phyloP scores from a whole-genome alignment of 2,113 vertebrate genomes.

The Cyrtonyx montezumae region DNA sequence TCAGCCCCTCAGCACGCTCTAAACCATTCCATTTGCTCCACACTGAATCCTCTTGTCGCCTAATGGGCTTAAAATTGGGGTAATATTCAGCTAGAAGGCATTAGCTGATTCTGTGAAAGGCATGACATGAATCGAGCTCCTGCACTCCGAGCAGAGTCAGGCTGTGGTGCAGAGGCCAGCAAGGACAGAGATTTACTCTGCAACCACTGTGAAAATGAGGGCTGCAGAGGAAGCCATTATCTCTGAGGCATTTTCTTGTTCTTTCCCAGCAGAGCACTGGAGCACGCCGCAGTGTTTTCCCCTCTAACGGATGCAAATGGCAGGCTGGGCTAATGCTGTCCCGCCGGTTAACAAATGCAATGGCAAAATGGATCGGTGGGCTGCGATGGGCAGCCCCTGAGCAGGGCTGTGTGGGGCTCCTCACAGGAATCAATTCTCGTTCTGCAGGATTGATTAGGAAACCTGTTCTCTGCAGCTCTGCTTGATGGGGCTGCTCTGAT shows the following conservation, averaged over 20 bases:
- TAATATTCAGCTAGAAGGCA: background rate
- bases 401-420: background rate
- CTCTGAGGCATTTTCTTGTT: constrained; percentile 16
- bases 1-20: rapidly evolving
- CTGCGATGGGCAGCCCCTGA: background rate
- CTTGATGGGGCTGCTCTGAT: constrained; percentile 27
- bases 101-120: background rate
- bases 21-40: background rate
- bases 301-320: constrained; percentile 55
- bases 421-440: background rate
- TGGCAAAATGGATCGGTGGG: constrained; percentile 21
- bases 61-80: constrained; percentile 38
- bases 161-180: background rate
- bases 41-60: background rate
- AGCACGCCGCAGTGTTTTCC: background rate
- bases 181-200: constrained; percentile 27
- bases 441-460: constrained; percentile 15
- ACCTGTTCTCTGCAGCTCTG: constrained; percentile 6
- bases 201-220: constrained; percentile 61
- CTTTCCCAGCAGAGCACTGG: constrained; percentile 38
- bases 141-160: background rate
- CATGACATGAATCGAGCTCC: rapidly evolving
- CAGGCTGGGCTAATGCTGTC: constrained; percentile 32
- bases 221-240: constrained; percentile 22
- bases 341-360: constrained; percentile 50